These are phyloP conservation scores for Meloidogyne chitwoodi DNA, from an alignment of 1,140 invertebrate species.

Conservation along the genomic window DNA sequence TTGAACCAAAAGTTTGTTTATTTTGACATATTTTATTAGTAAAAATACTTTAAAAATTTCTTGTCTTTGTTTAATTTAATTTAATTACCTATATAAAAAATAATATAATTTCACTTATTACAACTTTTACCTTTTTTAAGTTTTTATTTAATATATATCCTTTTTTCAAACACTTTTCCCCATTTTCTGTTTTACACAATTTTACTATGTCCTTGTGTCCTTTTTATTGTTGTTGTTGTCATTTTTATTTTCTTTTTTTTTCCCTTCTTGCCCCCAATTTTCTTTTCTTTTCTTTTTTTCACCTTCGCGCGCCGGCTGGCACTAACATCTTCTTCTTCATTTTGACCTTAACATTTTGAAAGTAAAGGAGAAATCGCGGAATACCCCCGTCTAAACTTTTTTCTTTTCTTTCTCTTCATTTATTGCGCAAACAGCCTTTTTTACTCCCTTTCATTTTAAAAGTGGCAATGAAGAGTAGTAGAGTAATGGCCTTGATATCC, in stretches of 20 bases:
- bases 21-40: too few species aligned
- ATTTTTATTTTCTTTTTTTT: neutral
- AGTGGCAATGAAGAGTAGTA: neutral
- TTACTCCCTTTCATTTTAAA: neutral
- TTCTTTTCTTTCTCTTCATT: neutral
- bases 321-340: slow-evolving; percentile 21
- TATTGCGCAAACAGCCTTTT: slow-evolving; percentile 3
- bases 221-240: neutral
- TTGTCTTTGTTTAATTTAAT: too few species aligned
- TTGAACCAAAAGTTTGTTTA: too few species aligned
- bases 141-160: neutral
- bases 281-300: slow-evolving; percentile 11
- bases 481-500: neutral
- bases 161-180: neutral
- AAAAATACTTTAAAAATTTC: too few species aligned
- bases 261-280: neutral
- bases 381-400: neutral
- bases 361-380: neutral
- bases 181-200: too few species aligned
- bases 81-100: too few species aligned
- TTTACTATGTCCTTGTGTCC: neutral
- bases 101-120: too few species aligned
- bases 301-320: slow-evolving; percentile 23
- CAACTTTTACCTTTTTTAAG: too few species aligned
- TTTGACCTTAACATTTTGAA: neutral